Base-by-base conservation (phyloP, 2,888 invertebrate genomes). In the Mimachlamys varia region DNA sequence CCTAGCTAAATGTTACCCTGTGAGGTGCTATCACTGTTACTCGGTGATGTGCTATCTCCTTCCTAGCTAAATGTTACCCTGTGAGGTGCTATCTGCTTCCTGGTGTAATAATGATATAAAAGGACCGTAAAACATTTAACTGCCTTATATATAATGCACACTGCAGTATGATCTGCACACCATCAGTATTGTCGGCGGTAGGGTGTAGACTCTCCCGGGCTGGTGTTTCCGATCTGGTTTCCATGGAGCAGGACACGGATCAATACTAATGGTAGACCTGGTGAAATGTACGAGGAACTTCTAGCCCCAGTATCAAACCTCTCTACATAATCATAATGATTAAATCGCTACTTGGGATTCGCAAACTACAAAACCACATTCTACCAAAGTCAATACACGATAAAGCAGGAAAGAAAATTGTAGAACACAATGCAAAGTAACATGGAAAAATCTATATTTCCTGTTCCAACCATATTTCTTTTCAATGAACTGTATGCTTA, bases 221-320 rank as follows among this genome's bases (percentile, higher is more conserved):
- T 76, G 76, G 76, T 27, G 76, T 76, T 76, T 76, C 27, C 33
- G 33, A 76, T 76, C 76, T 33, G 76, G 76, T 76, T 13, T 76
- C 76, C 76, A 76, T 33, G 76, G 76, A 76, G 27, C 27, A 76
- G 76, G 33, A 76, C 12, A 33, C 76, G 5, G 76, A 76, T 76
- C 76, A 76, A 76, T 76, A 76, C 76, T 22, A 76, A 76, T 33
- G 33, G 33, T 27, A 33, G 76, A 76, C 76, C 27, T 33, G 33
- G 76, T 27, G 27, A 76, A 76, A 76, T 27, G 4, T 76, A 76
- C 7, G 33, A 33, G 76, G 7, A 19, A 33, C 33, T 33, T 76
- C 22, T 76, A 76, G 33, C 76, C 33, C 27, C 76, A 12, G 27
- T 33, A 76, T 76, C 19, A 76, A 76, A 76, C n/a, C n/a, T 76